phyloP scores from a whole-genome alignment of 2,113 vertebrate genomes.

The Triplophysa dalaica region DNA sequence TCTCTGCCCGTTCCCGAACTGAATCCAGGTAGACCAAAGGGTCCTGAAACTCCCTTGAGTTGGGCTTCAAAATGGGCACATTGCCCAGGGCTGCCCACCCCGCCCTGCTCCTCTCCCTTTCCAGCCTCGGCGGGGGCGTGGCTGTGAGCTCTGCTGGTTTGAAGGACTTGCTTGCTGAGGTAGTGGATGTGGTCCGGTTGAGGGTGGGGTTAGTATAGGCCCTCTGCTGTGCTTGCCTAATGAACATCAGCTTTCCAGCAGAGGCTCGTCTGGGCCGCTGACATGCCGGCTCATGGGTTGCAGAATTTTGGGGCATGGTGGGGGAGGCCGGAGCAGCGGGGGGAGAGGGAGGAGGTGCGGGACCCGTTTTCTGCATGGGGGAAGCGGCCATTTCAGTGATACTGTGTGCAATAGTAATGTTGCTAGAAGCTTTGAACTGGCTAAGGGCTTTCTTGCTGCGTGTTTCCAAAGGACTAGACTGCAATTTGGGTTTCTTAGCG shows the following conservation, averaged over 20 bases:
- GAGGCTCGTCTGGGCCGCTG: slow-evolving; percentile 82
- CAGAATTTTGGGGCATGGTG: slow-evolving; percentile 56
- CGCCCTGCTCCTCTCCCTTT: slow-evolving; percentile 79
- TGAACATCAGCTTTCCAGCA: slow-evolving; percentile 88
- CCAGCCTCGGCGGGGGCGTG: slow-evolving; percentile 66
- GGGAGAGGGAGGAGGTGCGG: slow-evolving; percentile 38
- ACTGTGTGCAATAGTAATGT: slow-evolving; percentile 72
- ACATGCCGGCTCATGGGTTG: slow-evolving; percentile 79
- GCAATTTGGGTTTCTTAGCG: slow-evolving; percentile 72
- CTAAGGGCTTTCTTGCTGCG: slow-evolving; percentile 80
- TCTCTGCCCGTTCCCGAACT: slow-evolving; percentile 88
- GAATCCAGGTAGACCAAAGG: slow-evolving; percentile 94
- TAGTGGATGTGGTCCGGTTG: slow-evolving; percentile 95
- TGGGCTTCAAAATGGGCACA: slow-evolving; percentile 86
- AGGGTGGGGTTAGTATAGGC: slow-evolving; percentile 80
- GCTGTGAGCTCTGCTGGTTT: slow-evolving; percentile 80
- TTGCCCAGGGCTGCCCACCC: slow-evolving; percentile 86
- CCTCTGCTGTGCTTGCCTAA: slow-evolving; percentile 90
- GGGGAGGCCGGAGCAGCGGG: slow-evolving; percentile 46
- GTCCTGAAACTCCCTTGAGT: slow-evolving; percentile 93
- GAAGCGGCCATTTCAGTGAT: slow-evolving; percentile 71
- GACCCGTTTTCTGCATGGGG: slow-evolving; percentile 47
- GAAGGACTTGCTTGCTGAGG: slow-evolving; percentile 90
- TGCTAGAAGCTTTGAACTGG: slow-evolving; percentile 57
- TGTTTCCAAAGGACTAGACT: slow-evolving; percentile 75